These are phyloP conservation scores for Scolopax rusticola DNA, from an alignment of 2,797 vertebrate genomes.

Conservation along the genomic window DNA sequence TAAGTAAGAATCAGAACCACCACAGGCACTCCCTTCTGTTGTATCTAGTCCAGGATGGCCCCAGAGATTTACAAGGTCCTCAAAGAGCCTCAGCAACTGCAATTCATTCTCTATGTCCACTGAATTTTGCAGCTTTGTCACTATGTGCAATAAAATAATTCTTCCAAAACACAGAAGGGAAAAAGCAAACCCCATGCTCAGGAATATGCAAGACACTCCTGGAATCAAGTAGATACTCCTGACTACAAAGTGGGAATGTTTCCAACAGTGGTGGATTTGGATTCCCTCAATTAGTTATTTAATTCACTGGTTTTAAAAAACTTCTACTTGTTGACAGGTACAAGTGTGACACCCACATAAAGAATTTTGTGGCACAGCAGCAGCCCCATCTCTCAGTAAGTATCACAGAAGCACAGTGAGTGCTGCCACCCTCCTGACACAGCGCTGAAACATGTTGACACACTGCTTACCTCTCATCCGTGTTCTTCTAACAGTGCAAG, in stretches of 20 bases:
- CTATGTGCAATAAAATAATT: background rate
- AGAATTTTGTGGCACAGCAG: background rate
- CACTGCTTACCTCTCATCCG: background rate
- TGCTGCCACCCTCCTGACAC: background rate
- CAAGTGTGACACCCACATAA: background rate
- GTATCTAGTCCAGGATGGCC: background rate
- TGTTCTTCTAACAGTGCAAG: background rate
- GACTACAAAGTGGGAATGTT: background rate
- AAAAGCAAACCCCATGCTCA: background rate
- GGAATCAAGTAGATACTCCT: background rate
- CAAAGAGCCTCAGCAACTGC: background rate
- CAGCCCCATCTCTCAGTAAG: background rate
- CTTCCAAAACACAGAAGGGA: background rate
- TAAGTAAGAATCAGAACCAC: background rate
- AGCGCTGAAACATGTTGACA: background rate
- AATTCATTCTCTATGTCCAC: background rate
- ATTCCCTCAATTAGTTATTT: background rate
- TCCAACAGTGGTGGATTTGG: background rate
- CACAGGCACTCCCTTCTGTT: background rate
- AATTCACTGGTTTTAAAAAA: background rate
- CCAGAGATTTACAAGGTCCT: background rate
- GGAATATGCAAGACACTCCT: background rate
- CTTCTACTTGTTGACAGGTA: background rate
- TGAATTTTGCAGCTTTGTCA: background rate
- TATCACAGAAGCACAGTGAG: background rate